Conservation (phyloP, 2,888 invertebrate genomes). For the Furcula furcula region DNA sequence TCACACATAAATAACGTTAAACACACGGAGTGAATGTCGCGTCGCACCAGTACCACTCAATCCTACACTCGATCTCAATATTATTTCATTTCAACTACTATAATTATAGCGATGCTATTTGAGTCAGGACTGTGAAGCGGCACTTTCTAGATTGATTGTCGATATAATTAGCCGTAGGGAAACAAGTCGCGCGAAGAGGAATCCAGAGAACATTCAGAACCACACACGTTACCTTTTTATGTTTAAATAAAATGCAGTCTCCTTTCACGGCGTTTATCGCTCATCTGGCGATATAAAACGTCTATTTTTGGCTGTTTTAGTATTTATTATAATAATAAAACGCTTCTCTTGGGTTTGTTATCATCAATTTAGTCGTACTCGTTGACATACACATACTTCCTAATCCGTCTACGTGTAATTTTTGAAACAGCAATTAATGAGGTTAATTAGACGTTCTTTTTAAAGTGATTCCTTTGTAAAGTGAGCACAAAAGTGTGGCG, state of each 20-base stretch:
- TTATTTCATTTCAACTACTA: slow-evolving; percentile 39
- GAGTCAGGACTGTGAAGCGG: slow-evolving; percentile 44
- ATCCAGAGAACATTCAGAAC: slow-evolving; percentile 15
- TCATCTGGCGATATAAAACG: slow-evolving; percentile 36
- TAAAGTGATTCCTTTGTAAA: no score
- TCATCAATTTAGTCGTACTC: slow-evolving; percentile 16
- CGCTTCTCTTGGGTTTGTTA: slow-evolving; percentile 22
- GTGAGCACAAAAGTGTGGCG: slow-evolving; percentile 6
- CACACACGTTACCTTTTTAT: slow-evolving; percentile 27
- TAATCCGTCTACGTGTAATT: slow-evolving; percentile 7
- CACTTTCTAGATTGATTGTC: slow-evolving; percentile 60
- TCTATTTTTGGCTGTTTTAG: slow-evolving; percentile 35
- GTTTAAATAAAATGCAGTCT: slow-evolving; percentile 27
- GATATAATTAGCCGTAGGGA: slow-evolving; percentile 50
- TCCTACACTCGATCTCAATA: slow-evolving; percentile 27
- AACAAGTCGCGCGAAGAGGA: slow-evolving; percentile 25
- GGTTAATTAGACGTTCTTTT: slow-evolving; percentile 13
- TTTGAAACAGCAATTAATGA: slow-evolving; percentile 7
- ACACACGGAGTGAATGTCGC: slow-evolving; percentile 15
- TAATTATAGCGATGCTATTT: slow-evolving; percentile 42
- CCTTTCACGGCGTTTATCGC: slow-evolving; percentile 33
- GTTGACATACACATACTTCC: slow-evolving; percentile 14
- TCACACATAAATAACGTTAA: slow-evolving; percentile 53
- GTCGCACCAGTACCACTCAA: slow-evolving; percentile 11
- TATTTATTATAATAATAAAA: slow-evolving; percentile 26